Percentiles rank a stretch among this genome's conserved stretches.
These are phyloP conservation scores for Pollenia amentaria DNA, from an alignment of 2,888 invertebrate species.

Conservation along the genomic window DNA sequence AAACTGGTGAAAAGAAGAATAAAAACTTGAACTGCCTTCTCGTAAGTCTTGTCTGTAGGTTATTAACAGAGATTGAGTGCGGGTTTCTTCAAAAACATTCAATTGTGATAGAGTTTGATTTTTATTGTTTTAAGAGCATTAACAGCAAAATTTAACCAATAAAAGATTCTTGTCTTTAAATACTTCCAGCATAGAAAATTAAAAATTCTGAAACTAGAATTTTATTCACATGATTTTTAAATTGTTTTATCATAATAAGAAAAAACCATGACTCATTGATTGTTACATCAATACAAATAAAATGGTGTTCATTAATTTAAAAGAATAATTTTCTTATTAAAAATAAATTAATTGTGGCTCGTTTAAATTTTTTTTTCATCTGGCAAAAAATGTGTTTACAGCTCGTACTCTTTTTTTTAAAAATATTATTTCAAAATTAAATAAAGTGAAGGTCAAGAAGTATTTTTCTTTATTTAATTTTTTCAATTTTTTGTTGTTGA, in stretches of 20 bases:
- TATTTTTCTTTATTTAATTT: slow-evolving; percentile 35
- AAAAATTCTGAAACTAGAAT: slow-evolving; percentile 5
- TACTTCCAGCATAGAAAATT: background rate
- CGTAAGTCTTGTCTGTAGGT: background rate
- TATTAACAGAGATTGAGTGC: slow-evolving; percentile 19
- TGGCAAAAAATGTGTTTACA: slow-evolving; percentile 34
- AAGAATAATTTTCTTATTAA: slow-evolving; percentile 70
- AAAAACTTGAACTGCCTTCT: slow-evolving; percentile 3
- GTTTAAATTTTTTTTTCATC: background rate
- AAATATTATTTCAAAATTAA: background rate
- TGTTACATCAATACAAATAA: slow-evolving; percentile 37
- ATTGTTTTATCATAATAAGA: slow-evolving; percentile 8
- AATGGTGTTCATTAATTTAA: slow-evolving; percentile 37
- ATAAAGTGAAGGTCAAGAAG: slow-evolving; percentile 65
- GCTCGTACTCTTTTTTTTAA: background rate
- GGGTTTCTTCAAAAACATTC: slow-evolving; percentile 55
- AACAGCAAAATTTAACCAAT: slow-evolving; percentile 10
- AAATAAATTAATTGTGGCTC: slow-evolving; percentile 70
- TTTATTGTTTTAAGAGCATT: slow-evolving; percentile 62
- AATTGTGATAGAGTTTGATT: slow-evolving; percentile 56
- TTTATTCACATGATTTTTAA: slow-evolving; percentile 29
- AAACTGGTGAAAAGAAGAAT: background rate
- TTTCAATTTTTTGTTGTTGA: slow-evolving; percentile 17
- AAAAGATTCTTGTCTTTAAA: slow-evolving; percentile 55
- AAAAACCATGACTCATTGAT: slow-evolving; percentile 54